phyloP scores from a whole-genome alignment of 2,113 vertebrate species.

The Athene cunicularia region DNA sequence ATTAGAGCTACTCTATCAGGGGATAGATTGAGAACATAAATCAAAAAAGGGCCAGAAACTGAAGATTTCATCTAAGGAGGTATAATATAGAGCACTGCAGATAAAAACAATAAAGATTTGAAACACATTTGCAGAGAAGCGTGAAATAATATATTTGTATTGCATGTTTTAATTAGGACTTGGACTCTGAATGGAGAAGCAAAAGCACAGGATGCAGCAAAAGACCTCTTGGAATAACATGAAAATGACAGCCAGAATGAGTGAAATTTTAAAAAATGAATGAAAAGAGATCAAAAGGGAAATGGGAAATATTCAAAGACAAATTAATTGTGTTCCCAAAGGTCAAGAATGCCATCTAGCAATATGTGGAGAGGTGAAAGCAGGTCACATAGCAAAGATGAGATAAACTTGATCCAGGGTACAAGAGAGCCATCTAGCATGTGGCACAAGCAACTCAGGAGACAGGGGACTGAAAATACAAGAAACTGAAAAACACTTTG shows the following conservation, averaged over 20 bases:
- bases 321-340: constrained; percentile 28
- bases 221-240: background rate
- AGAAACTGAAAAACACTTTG: background rate
- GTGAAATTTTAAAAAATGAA: background rate
- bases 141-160: background rate
- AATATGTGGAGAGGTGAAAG: background rate
- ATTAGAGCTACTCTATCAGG: background rate
- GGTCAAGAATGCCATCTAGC: constrained; percentile 30
- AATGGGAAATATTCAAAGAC: constrained; percentile 31
- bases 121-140: background rate
- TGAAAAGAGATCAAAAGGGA: background rate
- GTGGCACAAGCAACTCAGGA: background rate
- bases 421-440: background rate
- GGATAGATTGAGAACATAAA: background rate
- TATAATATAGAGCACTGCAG: background rate
- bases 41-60: background rate
- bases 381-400: background rate
- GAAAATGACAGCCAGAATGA: background rate
- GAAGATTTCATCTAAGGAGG: background rate
- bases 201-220: background rate
- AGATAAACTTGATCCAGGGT: background rate
- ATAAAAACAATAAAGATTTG: background rate
- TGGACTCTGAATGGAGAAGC: background rate
- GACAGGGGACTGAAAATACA: background rate
- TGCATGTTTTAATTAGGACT: background rate